phyloP scores from a whole-genome alignment of 2,888 invertebrate species.

The Anodontia alba region DNA sequence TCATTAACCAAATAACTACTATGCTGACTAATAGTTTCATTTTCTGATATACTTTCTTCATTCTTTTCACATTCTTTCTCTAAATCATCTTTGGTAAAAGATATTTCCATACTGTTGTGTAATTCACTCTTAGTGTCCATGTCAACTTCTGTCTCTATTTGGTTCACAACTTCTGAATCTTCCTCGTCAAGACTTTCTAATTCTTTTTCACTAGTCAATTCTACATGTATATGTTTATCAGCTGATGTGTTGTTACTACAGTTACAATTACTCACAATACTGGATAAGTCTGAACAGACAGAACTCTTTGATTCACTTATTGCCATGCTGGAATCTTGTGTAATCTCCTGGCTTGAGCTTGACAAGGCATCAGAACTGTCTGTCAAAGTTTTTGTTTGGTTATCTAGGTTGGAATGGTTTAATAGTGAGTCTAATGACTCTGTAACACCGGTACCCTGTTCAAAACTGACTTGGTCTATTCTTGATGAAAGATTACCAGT shows the following conservation, averaged over 20 bases:
- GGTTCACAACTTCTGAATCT: background rate
- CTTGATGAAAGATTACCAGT: background rate
- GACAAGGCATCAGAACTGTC: background rate
- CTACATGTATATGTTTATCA: background rate
- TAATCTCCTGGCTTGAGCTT: background rate
- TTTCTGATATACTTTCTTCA: background rate
- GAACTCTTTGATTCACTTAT: slow-evolving; percentile 38
- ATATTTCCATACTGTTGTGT: background rate
- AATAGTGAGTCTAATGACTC: background rate
- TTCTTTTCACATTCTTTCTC: background rate
- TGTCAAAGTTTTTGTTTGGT: background rate
- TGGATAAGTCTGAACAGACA: slow-evolving; percentile 17
- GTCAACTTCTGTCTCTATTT: background rate
- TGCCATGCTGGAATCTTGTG: background rate
- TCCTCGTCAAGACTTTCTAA: background rate
- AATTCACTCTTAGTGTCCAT: background rate
- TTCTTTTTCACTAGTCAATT: slow-evolving; percentile 24
- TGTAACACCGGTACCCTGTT: background rate
- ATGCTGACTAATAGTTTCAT: background rate
- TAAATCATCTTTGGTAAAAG: slow-evolving; percentile 3
- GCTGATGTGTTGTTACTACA: background rate
- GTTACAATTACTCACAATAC: background rate
- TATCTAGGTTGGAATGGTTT: background rate
- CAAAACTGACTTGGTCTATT: background rate
- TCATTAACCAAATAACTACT: background rate